phyloP scores from a whole-genome alignment of 2,113 vertebrate species.

The Tamias sibiricus region DNA sequence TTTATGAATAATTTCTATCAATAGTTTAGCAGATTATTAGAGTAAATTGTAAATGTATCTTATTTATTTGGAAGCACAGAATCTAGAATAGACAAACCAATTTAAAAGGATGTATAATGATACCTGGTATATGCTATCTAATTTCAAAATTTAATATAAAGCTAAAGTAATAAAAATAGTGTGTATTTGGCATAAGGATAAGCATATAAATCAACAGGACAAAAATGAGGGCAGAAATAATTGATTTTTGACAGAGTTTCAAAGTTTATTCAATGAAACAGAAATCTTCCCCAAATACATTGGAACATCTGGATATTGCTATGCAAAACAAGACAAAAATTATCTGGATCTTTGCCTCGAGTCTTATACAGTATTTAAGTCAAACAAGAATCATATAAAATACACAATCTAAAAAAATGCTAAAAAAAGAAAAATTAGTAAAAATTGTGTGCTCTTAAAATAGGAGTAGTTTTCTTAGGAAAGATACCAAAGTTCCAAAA shows the following conservation, averaged over 20 bases:
- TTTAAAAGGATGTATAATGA: neutral
- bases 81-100: neutral
- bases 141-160: neutral
- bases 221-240: neutral
- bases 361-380: neutral
- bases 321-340: neutral
- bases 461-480: neutral
- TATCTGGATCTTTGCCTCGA: neutral
- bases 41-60: neutral
- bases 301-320: neutral
- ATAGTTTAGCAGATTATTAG: neutral
- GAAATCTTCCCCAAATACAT: neutral
- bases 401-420: neutral
- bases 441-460: neutral
- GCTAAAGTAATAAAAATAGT: neutral
- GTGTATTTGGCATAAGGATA: neutral
- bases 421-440: neutral
- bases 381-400: neutral
- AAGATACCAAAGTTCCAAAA: neutral
- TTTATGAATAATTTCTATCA: neutral
- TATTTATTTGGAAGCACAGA: neutral
- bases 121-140: neutral
- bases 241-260: neutral
- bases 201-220: neutral
- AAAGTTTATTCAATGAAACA: neutral